Conservation (phyloP, 1,140 invertebrate genomes). For the Cydia splendana region DNA sequence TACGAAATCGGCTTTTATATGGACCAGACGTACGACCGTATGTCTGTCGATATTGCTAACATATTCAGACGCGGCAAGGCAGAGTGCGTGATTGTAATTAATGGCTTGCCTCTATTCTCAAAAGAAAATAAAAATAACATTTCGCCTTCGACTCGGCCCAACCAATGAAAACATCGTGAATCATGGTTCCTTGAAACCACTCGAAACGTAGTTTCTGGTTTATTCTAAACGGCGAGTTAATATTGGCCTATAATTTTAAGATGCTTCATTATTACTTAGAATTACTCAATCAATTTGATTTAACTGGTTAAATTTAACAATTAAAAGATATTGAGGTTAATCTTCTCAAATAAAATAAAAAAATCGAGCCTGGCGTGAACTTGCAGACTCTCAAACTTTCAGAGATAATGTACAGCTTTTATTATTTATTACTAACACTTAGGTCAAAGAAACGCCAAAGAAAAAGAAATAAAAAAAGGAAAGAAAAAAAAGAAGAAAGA, state of each 20-base stretch:
- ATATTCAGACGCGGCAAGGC: constrained; percentile 39
- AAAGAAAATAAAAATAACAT: constrained; percentile 75
- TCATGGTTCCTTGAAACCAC: constrained; percentile 68
- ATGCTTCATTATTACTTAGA: background rate
- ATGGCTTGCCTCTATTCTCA: constrained; percentile 71
- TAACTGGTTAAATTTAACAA: too few relatives aligned
- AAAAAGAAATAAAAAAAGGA: too few relatives aligned
- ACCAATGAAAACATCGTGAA: constrained; percentile 68
- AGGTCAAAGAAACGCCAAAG: too few relatives aligned
- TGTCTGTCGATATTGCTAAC: constrained; percentile 41
- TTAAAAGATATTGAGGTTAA: too few relatives aligned
- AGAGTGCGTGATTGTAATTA: constrained; percentile 74
- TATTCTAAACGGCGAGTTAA: constrained; percentile 45
- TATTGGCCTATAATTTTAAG: constrained; percentile 46
- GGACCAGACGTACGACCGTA: constrained; percentile 52
- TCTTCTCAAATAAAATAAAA: too few relatives aligned
- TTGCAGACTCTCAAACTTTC: too few relatives aligned
- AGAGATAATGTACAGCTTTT: too few relatives aligned
- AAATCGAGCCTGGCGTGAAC: too few relatives aligned
- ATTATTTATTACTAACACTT: too few relatives aligned
- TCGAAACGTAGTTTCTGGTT: constrained; percentile 50
- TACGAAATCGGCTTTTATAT: constrained; percentile 39
- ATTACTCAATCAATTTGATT: too few relatives aligned
- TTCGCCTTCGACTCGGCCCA: constrained; percentile 47
- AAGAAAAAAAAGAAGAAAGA: too few relatives aligned